Conservation (phyloP, 2,113 vertebrate species). For the Micromys minutus region DNA sequence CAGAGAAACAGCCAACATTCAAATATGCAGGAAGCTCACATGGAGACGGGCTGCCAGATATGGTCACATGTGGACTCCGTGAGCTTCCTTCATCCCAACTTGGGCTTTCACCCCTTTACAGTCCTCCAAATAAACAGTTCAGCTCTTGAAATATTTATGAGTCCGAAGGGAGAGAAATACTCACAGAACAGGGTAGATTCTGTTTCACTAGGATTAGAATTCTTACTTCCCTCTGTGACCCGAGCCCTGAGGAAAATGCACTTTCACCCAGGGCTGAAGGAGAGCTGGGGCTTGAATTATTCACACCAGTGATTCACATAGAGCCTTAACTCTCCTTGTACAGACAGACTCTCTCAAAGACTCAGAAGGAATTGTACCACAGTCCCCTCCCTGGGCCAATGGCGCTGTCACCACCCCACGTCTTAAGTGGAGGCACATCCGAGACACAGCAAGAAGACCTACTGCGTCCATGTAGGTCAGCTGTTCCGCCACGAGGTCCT, state of each 20-base stretch:
- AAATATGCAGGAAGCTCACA: conserved; percentile 24
- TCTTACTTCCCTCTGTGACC: conserved; percentile 36
- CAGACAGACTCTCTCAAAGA: not conserved
- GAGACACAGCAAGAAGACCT: conserved; percentile 68
- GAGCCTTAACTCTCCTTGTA: not conserved
- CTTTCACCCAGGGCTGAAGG: conserved; percentile 33
- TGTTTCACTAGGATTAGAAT: conserved; percentile 66
- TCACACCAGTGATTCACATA: conserved; percentile 44
- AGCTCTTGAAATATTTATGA: conserved; percentile 73
- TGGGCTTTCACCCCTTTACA: conserved; percentile 58
- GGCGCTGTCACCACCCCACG: not conserved
- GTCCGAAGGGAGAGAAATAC: conserved; percentile 36
- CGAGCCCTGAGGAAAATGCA: conserved; percentile 40
- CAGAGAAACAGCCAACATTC: conserved; percentile 27
- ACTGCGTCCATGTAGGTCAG: conserved; percentile 98
- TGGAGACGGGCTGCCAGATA: conserved; percentile 38
- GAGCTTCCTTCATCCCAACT: conserved; percentile 50
- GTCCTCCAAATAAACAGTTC: conserved; percentile 70
- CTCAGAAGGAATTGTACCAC: not conserved
- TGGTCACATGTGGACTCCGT: not conserved
- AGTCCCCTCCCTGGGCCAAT: not conserved
- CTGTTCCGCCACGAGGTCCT: conserved; percentile 94
- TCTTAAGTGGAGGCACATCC: not conserved
- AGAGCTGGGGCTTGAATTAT: conserved; percentile 54
- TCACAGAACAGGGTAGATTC: conserved; percentile 30